phyloP scores from a whole-genome alignment of 2,888 invertebrate genomes.

The Nycteola revayana region DNA sequence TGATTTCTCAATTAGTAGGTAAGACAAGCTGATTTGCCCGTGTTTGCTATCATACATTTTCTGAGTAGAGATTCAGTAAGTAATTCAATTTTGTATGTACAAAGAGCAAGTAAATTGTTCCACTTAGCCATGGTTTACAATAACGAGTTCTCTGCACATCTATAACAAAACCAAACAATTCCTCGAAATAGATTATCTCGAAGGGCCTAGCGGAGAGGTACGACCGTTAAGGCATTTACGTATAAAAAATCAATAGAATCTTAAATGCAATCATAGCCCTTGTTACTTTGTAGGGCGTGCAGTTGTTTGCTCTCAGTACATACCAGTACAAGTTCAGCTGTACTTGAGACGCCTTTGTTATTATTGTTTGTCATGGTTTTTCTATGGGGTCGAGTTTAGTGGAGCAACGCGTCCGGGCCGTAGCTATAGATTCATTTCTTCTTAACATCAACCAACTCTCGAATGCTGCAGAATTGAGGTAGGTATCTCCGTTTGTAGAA shows the following conservation, averaged over 20 bases:
- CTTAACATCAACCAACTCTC: too few relatives aligned
- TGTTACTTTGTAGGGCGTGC: conserved; percentile 31
- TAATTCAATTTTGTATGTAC: too few relatives aligned
- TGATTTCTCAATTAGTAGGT: too few relatives aligned
- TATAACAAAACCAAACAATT: conserved; percentile 4
- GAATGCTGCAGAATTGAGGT: too few relatives aligned
- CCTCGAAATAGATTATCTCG: conserved; percentile 11
- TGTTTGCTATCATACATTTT: too few relatives aligned
- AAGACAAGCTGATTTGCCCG: too few relatives aligned
- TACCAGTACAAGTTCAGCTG: too few relatives aligned
- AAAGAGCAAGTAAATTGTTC: too few relatives aligned
- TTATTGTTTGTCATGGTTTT: conserved; percentile 8
- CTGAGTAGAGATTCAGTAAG: too few relatives aligned
- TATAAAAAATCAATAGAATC: conserved; percentile 40
- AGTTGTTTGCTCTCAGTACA: conserved; percentile 5
- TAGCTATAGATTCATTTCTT: background rate
- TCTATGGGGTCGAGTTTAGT: conserved; percentile 2
- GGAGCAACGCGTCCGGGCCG: background rate
- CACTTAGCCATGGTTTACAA: too few relatives aligned
- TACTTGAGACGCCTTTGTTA: conserved; percentile 5
- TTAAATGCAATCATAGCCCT: conserved; percentile 39
- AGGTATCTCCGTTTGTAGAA: too few relatives aligned
- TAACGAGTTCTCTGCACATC: conserved; percentile 1
- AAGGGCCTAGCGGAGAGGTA: conserved; percentile 9
- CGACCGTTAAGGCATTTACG: conserved; percentile 15